Evolutionary conservation across 2,888 invertebrate genomes (phyloP).

Genomic region (Rosalia funebris): DNA sequence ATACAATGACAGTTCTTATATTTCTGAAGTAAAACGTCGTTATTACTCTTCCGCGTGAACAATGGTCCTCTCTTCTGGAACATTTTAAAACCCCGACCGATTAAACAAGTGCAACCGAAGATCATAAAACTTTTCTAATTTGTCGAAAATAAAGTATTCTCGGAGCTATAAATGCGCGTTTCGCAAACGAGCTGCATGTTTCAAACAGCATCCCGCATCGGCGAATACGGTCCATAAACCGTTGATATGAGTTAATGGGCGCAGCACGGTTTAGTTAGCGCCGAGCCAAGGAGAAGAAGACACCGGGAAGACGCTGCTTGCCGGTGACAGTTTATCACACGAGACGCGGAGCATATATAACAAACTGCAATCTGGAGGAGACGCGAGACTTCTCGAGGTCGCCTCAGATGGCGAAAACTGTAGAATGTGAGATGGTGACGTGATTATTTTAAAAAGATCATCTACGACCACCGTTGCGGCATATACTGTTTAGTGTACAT

Average conservation of each 20-base stretch:
- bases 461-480: background rate
- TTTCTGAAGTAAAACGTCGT: too few species aligned
- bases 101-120: conserved; percentile 1
- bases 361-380: conserved; percentile 60
- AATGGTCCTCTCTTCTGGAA: too few species aligned
- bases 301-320: conserved; percentile 54
- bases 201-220: conserved; percentile 6
- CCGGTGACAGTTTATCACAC: conserved; percentile 63
- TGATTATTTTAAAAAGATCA: conserved; percentile 14
- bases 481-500: too few species aligned
- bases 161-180: background rate
- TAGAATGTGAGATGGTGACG: conserved; percentile 13
- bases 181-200: conserved; percentile 4
- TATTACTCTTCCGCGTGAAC: too few species aligned
- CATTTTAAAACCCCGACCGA: background rate
- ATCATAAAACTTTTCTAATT: conserved; percentile 12
- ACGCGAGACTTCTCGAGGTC: conserved; percentile 49
- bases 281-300: conserved; percentile 49
- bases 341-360: conserved; percentile 61
- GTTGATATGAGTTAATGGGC: conserved; percentile 27
- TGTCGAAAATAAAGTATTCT: background rate
- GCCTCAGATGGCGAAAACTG: conserved; percentile 4
- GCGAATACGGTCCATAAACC: conserved; percentile 18
- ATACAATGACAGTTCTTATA: too few species aligned
- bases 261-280: conserved; percentile 52